phyloP scores from a whole-genome alignment of 2,113 vertebrate species.

The Cavia porcellus region DNA sequence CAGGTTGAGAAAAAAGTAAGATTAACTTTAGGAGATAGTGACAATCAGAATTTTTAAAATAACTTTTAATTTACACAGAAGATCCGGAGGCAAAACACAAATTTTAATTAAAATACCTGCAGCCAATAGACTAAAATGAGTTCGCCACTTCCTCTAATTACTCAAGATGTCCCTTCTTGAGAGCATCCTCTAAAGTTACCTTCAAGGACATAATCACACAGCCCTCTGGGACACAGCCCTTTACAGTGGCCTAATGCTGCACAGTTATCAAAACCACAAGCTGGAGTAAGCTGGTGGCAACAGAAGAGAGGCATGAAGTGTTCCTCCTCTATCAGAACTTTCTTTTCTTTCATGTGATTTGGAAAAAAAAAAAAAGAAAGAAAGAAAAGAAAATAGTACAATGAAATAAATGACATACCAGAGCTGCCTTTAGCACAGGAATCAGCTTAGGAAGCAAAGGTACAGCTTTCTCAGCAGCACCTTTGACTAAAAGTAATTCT shows the following conservation, averaged over 20 bases:
- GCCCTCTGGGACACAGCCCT: neutral
- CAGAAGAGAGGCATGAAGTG: neutral
- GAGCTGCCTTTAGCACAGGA: constrained; percentile 88
- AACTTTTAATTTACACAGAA: neutral
- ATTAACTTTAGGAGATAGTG: neutral
- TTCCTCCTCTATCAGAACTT: neutral
- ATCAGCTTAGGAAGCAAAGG: constrained; percentile 89
- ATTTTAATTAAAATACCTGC: neutral
- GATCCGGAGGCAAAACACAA: neutral
- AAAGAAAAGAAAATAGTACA: neutral
- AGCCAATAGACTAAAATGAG: neutral
- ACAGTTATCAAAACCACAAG: neutral
- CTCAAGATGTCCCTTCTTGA: neutral
- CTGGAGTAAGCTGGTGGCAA: neutral
- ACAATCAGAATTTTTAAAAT: constrained; percentile 31
- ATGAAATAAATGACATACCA: constrained; percentile 85
- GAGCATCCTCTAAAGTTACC: neutral
- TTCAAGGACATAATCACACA: neutral
- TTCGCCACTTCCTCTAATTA: neutral
- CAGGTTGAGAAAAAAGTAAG: neutral
- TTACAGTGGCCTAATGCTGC: neutral
- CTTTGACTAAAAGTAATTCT: constrained; percentile 88
- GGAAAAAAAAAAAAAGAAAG: neutral
- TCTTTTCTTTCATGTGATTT: neutral
- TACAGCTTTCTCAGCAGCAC: constrained; percentile 87